Evolutionary conservation across 2,113 vertebrate species (phyloP), one percentile per base, ranked within the genome.

Genomic region (Scophthalmus maximus): DNA sequence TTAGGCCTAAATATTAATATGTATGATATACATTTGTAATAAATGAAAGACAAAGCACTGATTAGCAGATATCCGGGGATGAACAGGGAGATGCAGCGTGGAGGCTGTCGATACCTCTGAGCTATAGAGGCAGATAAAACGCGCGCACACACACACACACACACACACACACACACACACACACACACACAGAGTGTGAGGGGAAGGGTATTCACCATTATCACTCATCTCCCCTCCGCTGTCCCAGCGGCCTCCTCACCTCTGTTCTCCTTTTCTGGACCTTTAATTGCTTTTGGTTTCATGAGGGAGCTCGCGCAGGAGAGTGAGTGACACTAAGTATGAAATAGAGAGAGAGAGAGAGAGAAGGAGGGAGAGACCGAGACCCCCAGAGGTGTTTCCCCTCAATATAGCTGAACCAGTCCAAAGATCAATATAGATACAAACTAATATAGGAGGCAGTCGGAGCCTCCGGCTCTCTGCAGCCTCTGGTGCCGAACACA

Each of bases 201-300:
- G 14, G 2, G 34, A 36, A 36, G 34, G 14, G 34, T 12, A 12
- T 36, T 12, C 34, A 36, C 34, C 38, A 25, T 51, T 51, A 67
- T 83, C 51, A 49, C 18, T 25, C 14, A 42, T 57, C 51, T 62
- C n/a, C 76, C 63, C 57, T 26, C 6, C 40, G 63, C 68, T 29
- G n/a, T n/a, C n/a, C n/a, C n/a, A n/a, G n/a, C n/a, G n/a, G n/a
- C 40, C 68, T 69, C 23, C 63, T 66, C 62, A 57, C 46, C 8
- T 17, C 61, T 32, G 10, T 44, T 58, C 18, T 46, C 42, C n/a
- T 70, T 27, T 68, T 68, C 51, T 4, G 20, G 51, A 55, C 53
- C 42, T 66, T 63, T 86, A 82, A 88, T 87, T 88, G 83, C 64
- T 68, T 88, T 83, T n/a, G n/a, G n/a, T n/a, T n/a, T 78, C 67